Conservation (phyloP, 2,113 vertebrate genomes). For the Leucosticte australis region DNA sequence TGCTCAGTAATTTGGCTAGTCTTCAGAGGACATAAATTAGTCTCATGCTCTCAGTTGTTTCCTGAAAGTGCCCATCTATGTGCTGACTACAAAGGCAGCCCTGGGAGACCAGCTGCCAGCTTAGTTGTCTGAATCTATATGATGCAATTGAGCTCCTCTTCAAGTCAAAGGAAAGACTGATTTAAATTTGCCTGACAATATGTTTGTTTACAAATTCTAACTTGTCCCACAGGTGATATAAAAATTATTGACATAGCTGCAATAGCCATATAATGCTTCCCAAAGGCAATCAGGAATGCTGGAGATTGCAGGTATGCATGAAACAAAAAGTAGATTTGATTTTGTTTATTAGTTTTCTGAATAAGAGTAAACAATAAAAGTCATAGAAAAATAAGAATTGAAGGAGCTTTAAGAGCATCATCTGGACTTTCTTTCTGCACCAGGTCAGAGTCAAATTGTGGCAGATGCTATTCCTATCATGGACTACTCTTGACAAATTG, state of each 20-base stretch:
- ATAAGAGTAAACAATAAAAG: not conserved
- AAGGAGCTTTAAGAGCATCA: not conserved
- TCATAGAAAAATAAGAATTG: not conserved
- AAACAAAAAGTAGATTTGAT: not conserved
- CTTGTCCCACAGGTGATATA: not conserved
- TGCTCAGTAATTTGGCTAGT: not conserved
- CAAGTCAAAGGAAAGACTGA: not conserved
- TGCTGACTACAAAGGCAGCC: not conserved
- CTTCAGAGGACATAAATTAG: not conserved
- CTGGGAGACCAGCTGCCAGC: not conserved
- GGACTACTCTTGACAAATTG: not conserved
- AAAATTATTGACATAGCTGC: slow-evolving; percentile 8
- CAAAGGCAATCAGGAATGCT: not conserved
- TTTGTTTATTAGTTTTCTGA: not conserved
- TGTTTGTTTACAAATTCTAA: slow-evolving; percentile 40
- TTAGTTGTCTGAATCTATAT: not conserved
- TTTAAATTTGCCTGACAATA: not conserved
- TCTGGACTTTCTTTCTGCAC: not conserved
- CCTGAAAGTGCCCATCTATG: not conserved
- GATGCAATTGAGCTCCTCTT: not conserved
- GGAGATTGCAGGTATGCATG: not conserved
- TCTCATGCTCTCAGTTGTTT: not conserved
- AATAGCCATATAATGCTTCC: not conserved
- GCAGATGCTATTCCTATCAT: not conserved
- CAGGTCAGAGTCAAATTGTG: not conserved